Percentiles rank a stretch among this genome's conserved stretches.
These are phyloP conservation scores for Gymnopithys bicolor DNA, from an alignment of 2,797 vertebrate genomes.

Conservation along the genomic window DNA sequence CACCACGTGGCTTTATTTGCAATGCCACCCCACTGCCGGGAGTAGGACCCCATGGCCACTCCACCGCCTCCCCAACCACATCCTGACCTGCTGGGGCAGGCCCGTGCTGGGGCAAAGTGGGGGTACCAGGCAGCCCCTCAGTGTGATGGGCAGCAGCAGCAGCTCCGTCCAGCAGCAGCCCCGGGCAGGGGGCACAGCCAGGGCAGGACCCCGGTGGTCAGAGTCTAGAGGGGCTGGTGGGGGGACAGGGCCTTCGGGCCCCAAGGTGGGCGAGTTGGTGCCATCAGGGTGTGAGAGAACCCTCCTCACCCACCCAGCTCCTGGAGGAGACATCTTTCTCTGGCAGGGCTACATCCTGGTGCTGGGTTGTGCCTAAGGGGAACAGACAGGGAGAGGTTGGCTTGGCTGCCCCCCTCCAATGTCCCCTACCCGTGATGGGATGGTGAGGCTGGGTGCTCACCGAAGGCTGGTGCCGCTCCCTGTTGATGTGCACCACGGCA, in stretches of 20 bases:
- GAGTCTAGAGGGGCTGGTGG: neutral
- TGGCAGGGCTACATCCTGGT: constrained; percentile 33
- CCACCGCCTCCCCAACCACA: accelerated
- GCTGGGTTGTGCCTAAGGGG: neutral
- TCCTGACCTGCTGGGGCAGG: neutral
- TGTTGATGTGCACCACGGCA: constrained; percentile 75
- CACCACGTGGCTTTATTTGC: neutral
- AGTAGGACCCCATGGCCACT: accelerated
- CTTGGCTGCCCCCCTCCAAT: neutral
- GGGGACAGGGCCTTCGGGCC: neutral
- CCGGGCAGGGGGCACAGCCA: accelerated
- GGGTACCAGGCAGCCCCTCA: accelerated
- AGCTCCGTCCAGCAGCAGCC: neutral
- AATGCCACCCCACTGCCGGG: accelerated
- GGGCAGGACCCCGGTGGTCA: neutral
- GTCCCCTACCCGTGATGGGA: accelerated
- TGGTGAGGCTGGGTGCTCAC: neutral
- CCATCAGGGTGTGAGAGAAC: neutral
- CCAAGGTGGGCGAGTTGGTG: accelerated
- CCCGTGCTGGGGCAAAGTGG: accelerated
- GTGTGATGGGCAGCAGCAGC: neutral
- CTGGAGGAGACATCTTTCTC: neutral
- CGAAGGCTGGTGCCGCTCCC: neutral
- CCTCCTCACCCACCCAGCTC: accelerated
- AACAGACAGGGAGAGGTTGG: neutral